Evolutionary conservation across 2,888 invertebrate species (phyloP), one percentile per base, ranked within the genome.

Genomic region (Cecidostiba fungosa): DNA sequence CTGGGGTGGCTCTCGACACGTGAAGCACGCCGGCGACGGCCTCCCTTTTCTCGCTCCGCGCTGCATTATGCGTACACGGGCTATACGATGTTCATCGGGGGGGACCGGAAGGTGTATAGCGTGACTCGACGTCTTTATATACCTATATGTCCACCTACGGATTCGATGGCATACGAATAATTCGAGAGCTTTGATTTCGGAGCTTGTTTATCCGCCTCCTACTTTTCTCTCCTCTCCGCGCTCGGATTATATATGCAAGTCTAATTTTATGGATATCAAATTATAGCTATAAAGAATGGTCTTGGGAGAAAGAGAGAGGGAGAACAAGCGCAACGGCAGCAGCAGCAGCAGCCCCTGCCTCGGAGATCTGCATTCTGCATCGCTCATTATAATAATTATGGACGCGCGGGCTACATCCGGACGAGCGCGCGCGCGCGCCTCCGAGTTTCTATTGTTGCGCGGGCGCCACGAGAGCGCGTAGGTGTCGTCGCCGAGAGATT

Each of bases 311-410:
- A 62, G 26, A 62, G 8, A 62, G 10, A 62, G 8, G n/a, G 10
- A 62, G 23, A 23, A 23, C 3, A 23, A 62, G 4, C 8, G 32
- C 32, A 32, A 32, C 32, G 1, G n/a, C 16, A 66, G 32, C 29
- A 19, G 26, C 36, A 19, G 19, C n/a, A 19, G 70, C 70, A 54
- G 73, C 70, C 14, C 47, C 70, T 72, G 26, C n/a, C 29, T 16
- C 16, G 50, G 19, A 19, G 54, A 62, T 62, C 23, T 62, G 62
- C 26, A 62, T 62, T 69, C 32, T 62, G 32, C 26, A 59, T 79
- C 80, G 76, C 86, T 87, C 86, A 88, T 88, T 88, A 87, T 79
- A 88, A 88, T 88, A 88, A 88, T 88, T 88, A 86, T 77, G 86
- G 86, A 23, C 73, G 26, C 59, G 86, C 76, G 76, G 86, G 85